A percentile compares a stretch with the other conserved stretches of the same genome.
Conservation (phyloP, 2,113 vertebrate species). For the Ceratotherium simum region DNA sequence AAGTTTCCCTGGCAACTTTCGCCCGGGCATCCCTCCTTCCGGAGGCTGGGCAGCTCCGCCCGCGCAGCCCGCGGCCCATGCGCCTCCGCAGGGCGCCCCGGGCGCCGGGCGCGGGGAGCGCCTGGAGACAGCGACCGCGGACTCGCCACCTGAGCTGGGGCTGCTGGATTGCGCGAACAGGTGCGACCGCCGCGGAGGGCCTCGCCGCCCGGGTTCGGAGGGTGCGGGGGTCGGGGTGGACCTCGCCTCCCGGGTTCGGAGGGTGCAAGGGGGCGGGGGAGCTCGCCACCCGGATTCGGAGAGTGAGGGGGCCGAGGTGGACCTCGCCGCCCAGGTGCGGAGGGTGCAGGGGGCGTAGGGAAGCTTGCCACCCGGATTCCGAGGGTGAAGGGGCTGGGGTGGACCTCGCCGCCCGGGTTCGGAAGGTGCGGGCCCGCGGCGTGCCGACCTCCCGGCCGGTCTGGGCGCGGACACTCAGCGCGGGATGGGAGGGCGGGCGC, state of each 20-base stretch:
- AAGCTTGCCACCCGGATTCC: neutral
- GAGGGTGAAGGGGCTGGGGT: neutral
- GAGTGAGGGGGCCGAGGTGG: neutral
- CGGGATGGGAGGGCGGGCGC: neutral
- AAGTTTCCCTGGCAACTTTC: constrained; percentile 83
- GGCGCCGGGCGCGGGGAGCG: neutral
- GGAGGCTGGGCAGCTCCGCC: constrained; percentile 45
- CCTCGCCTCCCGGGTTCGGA: neutral
- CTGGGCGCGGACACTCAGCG: too few relatives aligned
- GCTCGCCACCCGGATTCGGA: neutral
- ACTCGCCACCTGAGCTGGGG: neutral
- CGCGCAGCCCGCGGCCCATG: neutral
- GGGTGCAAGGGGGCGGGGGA: neutral
- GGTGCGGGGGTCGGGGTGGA: neutral
- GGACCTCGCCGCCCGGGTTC: neutral
- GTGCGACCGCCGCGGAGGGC: neutral
- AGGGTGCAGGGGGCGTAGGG: neutral
- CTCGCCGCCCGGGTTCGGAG: neutral
- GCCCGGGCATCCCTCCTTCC: constrained; percentile 63
- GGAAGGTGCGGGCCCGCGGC: neutral
- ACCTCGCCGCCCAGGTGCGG: neutral
- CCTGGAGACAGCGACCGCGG: neutral
- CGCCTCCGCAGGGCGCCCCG: neutral
- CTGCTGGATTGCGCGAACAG: neutral
- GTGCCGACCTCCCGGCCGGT: neutral